Base-by-base conservation (phyloP, 2,113 vertebrate species). In the Morone saxatilis region DNA sequence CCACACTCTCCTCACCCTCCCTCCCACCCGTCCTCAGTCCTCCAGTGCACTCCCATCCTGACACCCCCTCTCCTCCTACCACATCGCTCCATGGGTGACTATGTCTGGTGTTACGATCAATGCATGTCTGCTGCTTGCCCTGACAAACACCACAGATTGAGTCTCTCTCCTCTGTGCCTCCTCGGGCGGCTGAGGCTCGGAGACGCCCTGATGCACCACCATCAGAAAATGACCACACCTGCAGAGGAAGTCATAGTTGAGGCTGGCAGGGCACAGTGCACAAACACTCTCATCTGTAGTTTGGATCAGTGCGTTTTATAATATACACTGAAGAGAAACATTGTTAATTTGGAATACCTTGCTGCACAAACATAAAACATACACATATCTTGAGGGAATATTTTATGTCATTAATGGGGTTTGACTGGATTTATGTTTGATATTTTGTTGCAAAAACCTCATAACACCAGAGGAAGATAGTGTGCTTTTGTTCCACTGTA, bases 61-160 rank as follows among this genome's bases (percentile, higher is more conserved):
- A 93, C 91, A 90, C 91, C 82, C 84, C 92, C 78, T 86, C 79
- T 90, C 91, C 86, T 91, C 91, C 89, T 90, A 89, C 92, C 89
- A 93, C 95, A 94, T 95, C 78, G 94, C 94, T 95, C 94, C 95
- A 95, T 95, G 94, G 95, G 95, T 95, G 95, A 94, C 92, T 88
- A 92, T 94, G 94, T 94, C 93, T 95, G 93, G 91, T 95, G 94
- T 95, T 90, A 84, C 74, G 78, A 90, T 93, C 94, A 90, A 94
- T 94, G 95, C 95, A 95, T 95, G 94, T 93, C 92, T 93, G 90
- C 92, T 90, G 92, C 94, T 94, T 94, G 90, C 85, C 89, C 91
- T 87, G 73, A 91, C 91, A 91, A 90, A 87, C 70, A 81, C 89
- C 62, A 73, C 87, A 73, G 81, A 83, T 72, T 1, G 45, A 85